These are phyloP conservation scores for Nothobranchius kuhntae DNA, from an alignment of 2,113 vertebrate species.

Conservation along the genomic window DNA sequence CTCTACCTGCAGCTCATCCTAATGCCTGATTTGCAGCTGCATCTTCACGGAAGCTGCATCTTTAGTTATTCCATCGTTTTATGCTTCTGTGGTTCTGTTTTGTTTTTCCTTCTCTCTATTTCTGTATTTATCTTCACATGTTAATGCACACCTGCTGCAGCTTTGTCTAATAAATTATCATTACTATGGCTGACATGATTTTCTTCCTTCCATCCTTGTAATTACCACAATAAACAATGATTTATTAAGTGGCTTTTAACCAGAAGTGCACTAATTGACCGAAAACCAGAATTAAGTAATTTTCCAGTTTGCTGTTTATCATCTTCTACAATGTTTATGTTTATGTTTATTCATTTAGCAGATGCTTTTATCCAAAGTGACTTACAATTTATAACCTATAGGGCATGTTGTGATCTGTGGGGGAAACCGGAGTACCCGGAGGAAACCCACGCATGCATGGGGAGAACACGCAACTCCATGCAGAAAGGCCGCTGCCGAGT, in stretches of 20 bases:
- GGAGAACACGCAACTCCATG: too few species aligned
- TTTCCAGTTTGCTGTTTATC: not conserved
- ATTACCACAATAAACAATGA: constrained; percentile 28
- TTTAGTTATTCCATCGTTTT: not conserved
- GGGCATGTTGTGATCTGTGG: too few species aligned
- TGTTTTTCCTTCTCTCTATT: not conserved
- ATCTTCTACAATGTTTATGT: too few species aligned
- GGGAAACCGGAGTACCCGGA: too few species aligned
- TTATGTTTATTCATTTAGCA: too few species aligned
- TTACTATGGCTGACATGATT: constrained; percentile 32
- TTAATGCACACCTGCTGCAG: not conserved
- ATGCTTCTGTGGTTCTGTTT: not conserved
- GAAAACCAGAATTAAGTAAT: not conserved
- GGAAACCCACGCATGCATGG: too few species aligned
- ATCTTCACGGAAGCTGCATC: not conserved
- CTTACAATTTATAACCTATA: too few species aligned
- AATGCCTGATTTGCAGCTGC: constrained; percentile 43
- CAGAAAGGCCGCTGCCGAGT: too few species aligned
- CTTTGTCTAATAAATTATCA: constrained; percentile 7
- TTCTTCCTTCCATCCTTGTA: constrained; percentile 22
- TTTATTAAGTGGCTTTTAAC: not conserved
- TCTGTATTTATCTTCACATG: not conserved
- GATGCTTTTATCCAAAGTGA: too few species aligned
- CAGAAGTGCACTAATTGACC: not conserved
- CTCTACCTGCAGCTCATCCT: constrained; percentile 59